A percentile compares a stretch with the other conserved stretches of the same genome.
These are phyloP conservation scores for Tinamus guttatus DNA, from an alignment of 2,113 vertebrate genomes.

Conservation along the genomic window DNA sequence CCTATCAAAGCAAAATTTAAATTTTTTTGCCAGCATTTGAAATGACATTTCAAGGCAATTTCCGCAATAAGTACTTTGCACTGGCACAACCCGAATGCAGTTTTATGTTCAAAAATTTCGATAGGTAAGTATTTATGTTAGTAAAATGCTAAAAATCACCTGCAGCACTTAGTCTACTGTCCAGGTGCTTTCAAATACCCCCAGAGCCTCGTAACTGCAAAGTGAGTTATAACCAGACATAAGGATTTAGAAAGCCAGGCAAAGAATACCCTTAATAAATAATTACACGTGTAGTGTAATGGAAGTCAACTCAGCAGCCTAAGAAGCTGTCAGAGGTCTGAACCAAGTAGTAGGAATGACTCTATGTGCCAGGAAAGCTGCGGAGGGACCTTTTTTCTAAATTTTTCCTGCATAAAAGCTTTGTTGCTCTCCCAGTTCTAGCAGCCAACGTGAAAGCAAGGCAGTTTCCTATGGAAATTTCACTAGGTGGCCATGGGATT, in stretches of 20 bases:
- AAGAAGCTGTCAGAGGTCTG: slow-evolving; percentile 26
- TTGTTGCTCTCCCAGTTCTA: background rate
- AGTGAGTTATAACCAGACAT: background rate
- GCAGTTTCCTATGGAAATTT: background rate
- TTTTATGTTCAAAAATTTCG: background rate
- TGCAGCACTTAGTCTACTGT: background rate
- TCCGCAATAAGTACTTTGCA: background rate
- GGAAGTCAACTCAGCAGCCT: background rate
- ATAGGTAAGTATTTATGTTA: background rate
- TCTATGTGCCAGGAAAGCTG: slow-evolving; percentile 31
- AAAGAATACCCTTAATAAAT: background rate
- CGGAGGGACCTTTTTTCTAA: slow-evolving; percentile 13
- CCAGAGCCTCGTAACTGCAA: background rate
- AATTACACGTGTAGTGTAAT: background rate
- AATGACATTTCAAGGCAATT: background rate
- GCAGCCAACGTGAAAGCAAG: background rate
- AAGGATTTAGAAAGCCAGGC: background rate
- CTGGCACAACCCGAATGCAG: background rate
- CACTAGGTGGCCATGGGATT: background rate
- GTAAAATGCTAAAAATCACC: background rate
- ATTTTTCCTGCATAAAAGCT: background rate
- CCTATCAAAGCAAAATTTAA: background rate
- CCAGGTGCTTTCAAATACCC: background rate
- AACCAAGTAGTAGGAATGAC: background rate
- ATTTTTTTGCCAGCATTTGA: background rate